Evolutionary conservation across 1,140 invertebrate genomes (phyloP).

Genomic region (Tetragnatha versicolor): DNA sequence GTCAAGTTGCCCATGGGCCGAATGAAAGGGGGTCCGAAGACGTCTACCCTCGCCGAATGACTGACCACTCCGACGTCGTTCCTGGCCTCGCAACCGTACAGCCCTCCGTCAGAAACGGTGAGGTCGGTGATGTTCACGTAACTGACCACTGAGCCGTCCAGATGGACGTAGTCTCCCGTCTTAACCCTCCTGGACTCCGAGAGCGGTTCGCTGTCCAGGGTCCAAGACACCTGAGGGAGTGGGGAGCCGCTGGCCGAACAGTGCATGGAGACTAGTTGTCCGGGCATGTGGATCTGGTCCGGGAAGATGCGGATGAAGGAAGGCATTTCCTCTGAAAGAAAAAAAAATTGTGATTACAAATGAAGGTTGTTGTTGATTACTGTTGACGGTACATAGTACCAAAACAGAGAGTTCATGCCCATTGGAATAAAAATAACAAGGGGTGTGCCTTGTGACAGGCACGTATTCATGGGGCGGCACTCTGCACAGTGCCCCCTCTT

Average conservation of each 20-base stretch:
- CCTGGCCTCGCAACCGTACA: conserved; percentile 86
- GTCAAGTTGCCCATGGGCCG: conserved; percentile 89
- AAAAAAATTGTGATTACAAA: background rate
- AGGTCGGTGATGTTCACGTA: conserved; percentile 59
- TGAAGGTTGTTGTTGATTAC: background rate
- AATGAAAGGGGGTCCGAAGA: conserved; percentile 89
- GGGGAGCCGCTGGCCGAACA: conserved; percentile 58
- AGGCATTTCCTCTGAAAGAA: conserved; percentile 55
- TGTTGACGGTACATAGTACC: too few relatives aligned
- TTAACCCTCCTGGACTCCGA: conserved; percentile 57
- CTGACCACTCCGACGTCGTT: conserved; percentile 90
- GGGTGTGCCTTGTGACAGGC: too few relatives aligned
- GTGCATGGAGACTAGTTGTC: conserved; percentile 57
- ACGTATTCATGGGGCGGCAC: too few relatives aligned
- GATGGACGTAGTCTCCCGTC: conserved; percentile 58
- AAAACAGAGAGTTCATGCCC: too few relatives aligned
- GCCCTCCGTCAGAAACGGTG: conserved; percentile 55
- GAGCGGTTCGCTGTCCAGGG: conserved; percentile 56
- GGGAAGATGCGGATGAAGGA: conserved; percentile 56
- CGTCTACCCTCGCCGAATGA: conserved; percentile 86
- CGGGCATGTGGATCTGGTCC: conserved; percentile 57
- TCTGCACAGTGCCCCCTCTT: too few relatives aligned
- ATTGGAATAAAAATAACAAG: too few relatives aligned
- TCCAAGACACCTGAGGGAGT: conserved; percentile 58
- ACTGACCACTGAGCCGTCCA: conserved; percentile 55